phyloP scores from a whole-genome alignment of 2,888 invertebrate genomes.

The Eucera pruinosa region DNA sequence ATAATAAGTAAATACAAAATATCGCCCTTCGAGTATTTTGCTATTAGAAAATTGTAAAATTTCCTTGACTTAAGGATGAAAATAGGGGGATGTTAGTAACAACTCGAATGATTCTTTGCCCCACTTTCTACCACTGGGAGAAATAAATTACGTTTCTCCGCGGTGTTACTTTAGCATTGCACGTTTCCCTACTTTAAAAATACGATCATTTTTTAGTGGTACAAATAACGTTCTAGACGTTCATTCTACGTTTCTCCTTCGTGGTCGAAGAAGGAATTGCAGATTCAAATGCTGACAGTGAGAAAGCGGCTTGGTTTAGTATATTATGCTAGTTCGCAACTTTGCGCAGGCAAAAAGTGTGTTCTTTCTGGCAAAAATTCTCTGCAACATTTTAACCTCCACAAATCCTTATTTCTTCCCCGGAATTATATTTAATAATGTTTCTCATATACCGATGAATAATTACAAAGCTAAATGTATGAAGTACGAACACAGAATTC shows the following conservation, averaged over 20 bases:
- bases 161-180: slow-evolving; percentile 4
- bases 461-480: too few species aligned
- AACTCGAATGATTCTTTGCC: background rate
- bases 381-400: background rate
- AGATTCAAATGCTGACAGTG: slow-evolving; percentile 13
- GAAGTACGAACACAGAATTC: background rate
- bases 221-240: slow-evolving; percentile 4
- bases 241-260: background rate
- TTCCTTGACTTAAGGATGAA: background rate
- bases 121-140: background rate
- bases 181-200: slow-evolving; percentile 5
- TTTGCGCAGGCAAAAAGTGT: slow-evolving; percentile 1
- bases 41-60: background rate
- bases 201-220: slow-evolving; percentile 26
- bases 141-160: slow-evolving; percentile 36
- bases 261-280: slow-evolving; percentile 1
- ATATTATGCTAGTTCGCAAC: background rate
- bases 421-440: too few species aligned
- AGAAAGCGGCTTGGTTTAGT: background rate
- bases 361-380: background rate
- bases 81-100: background rate
- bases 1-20: too few species aligned
- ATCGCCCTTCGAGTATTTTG: too few species aligned
- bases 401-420: background rate
- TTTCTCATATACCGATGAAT: too few species aligned